Conservation (phyloP, 2,113 vertebrate species). For the Eptatretus burgeri region DNA sequence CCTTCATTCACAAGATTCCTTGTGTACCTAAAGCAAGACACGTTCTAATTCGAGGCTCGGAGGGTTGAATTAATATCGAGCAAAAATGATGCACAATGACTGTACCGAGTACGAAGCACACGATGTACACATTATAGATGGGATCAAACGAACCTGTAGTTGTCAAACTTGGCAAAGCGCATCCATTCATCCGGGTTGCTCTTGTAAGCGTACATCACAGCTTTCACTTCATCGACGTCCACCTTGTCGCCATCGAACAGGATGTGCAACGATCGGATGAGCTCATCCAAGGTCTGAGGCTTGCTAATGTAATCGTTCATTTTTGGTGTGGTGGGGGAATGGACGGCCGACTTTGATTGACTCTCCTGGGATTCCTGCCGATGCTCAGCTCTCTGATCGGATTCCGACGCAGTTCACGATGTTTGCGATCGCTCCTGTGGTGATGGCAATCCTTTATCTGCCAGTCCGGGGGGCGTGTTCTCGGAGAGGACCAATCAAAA, state of each 20-base stretch:
- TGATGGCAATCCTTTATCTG: too few relatives aligned
- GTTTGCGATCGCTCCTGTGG: too few relatives aligned
- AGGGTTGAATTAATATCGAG: not conserved
- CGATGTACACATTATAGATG: too few relatives aligned
- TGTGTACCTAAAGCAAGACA: constrained; percentile 35
- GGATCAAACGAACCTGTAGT: constrained; percentile 34
- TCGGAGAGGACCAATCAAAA: too few relatives aligned
- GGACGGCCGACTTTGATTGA: too few relatives aligned
- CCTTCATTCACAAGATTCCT: constrained; percentile 73
- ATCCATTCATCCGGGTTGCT: constrained; percentile 52
- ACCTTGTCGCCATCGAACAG: constrained; percentile 35
- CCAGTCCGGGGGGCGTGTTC: too few relatives aligned
- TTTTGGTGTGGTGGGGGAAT: too few relatives aligned
- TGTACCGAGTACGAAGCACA: not conserved
- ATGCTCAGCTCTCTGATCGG: too few relatives aligned
- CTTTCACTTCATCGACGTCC: constrained; percentile 51
- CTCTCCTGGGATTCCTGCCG: too few relatives aligned
- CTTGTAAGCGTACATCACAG: constrained; percentile 50
- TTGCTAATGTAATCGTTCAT: constrained; percentile 13
- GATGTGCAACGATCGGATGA: constrained; percentile 32
- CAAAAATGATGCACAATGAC: not conserved
- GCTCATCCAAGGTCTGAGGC: constrained; percentile 30
- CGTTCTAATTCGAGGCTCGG: not conserved
- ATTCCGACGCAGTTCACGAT: too few relatives aligned
- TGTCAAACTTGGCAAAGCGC: constrained; percentile 42